Evolutionary conservation across 2,888 invertebrate species (phyloP), one percentile per base, ranked within the genome.

Genomic region (Sesia bembeciformis): DNA sequence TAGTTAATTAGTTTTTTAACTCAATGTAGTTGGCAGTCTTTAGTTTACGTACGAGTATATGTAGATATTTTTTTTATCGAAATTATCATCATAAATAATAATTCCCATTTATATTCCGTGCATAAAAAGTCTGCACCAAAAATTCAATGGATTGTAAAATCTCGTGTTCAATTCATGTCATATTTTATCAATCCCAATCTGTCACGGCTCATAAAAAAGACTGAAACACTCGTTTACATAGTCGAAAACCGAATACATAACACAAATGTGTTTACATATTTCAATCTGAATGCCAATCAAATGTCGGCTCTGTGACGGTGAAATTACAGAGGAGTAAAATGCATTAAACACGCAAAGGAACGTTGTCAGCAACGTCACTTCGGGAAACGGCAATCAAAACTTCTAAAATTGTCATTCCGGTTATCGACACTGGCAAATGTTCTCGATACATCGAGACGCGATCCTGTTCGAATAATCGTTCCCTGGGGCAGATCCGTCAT

Each of bases 401-500:
- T 74, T 74, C 67, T 75, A 69, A 72, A 75, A 77, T 73, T 74
- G 69, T 67, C 69, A 67, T 72, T 64, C 52, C 67, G 63, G 65
- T 70, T 69, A 73, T 66, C 67, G 66, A 65, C 64, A 64, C 60
- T 55, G 57, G 60, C 66, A 64, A 67, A 69, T 63, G 65, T 64
- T 67, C 66, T 66, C 71, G 71, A 74, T 74, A 74, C 70, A 69
- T 61, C 62, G 67, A 71, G 40, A 6, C 52, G 49, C 39, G 52
- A 72, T 72, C 72, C 66, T 69, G 64, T 70, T 69, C 72, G 66
- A 68, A 73, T 79, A 79, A 79, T 80, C 74, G 76, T 64, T 60
- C 78, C 78, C 78, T 66, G 66, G 76, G 77, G 79, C 64, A 65
- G 69, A 70, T 74, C 75, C 68, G 72, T 78, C 80, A 80, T 79